phyloP scores from a whole-genome alignment of 2,888 invertebrate species.

The Pristionchus mayeri region DNA sequence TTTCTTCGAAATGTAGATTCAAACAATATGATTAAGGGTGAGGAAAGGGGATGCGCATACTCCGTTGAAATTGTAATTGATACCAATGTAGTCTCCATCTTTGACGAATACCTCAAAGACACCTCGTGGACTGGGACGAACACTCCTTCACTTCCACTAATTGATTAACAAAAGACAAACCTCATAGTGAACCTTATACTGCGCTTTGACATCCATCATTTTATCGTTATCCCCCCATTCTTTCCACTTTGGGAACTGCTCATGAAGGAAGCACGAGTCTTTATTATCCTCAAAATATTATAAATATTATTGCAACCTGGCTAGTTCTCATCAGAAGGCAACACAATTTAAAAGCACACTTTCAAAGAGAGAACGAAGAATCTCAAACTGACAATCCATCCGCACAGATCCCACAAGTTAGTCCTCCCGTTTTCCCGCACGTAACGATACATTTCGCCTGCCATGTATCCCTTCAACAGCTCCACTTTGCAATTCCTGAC shows the following conservation, averaged over 20 bases:
- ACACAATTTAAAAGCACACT: background rate
- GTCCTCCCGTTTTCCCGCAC: background rate
- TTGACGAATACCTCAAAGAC: background rate
- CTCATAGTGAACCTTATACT: background rate
- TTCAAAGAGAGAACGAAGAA: background rate
- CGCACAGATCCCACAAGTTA: background rate
- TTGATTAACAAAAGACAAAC: background rate
- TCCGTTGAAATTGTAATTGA: background rate
- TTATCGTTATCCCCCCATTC: background rate
- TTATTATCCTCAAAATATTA: background rate
- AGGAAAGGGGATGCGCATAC: background rate
- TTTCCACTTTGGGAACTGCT: background rate
- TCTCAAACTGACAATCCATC: background rate
- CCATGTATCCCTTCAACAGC: background rate
- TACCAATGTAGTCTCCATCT: background rate
- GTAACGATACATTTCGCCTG: background rate
- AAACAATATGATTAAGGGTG: background rate
- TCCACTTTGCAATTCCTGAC: background rate
- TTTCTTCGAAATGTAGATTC: background rate
- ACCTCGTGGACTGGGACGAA: background rate
- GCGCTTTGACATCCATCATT: background rate
- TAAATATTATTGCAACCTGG: background rate
- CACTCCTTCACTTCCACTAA: no score
- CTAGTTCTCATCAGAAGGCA: no score
- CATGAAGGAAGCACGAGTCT: background rate